Evolutionary conservation across 2,888 invertebrate species (phyloP).

Genomic region (Proisotoma minuta): DNA sequence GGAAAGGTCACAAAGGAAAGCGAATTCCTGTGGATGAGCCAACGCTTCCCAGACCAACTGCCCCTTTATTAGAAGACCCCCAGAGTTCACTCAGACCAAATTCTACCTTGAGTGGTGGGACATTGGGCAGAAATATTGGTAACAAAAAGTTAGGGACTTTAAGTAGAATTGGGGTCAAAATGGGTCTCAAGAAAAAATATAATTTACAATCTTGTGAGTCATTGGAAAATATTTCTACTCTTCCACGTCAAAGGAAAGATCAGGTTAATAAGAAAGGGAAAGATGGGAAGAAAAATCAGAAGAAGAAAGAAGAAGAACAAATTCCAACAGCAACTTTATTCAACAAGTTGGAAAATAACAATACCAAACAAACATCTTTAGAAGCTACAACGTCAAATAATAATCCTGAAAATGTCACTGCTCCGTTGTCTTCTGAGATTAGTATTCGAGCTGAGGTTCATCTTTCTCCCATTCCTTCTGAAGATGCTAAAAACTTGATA

Average conservation of each 20-base stretch:
- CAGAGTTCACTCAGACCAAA: neutral
- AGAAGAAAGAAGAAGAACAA: neutral
- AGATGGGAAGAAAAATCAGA: neutral
- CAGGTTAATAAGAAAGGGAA: too few species aligned
- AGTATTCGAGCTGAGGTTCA: too few species aligned
- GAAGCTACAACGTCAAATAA: too few species aligned
- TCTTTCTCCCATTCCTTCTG: neutral
- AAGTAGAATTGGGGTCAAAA: slow-evolving; percentile 40
- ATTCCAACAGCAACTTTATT: slow-evolving; percentile 2
- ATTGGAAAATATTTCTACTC: slow-evolving; percentile 30
- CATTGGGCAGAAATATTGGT: slow-evolving; percentile 16
- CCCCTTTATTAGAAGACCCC: neutral
- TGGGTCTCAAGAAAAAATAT: slow-evolving; percentile 47
- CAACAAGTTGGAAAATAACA: too few species aligned
- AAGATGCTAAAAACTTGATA: neutral
- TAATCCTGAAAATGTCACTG: too few species aligned
- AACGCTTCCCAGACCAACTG: neutral
- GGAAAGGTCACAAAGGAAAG: slow-evolving; percentile 40
- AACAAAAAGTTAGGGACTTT: slow-evolving; percentile 30
- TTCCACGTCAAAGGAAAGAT: neutral
- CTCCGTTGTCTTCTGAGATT: too few species aligned
- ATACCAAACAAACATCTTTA: too few species aligned
- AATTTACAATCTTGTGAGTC: slow-evolving; percentile 47
- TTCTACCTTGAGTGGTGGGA: neutral
- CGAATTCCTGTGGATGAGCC: slow-evolving; percentile 41